Evolutionary conservation across 2,797 vertebrate species (phyloP).

Genomic region (Huso huso): DNA sequence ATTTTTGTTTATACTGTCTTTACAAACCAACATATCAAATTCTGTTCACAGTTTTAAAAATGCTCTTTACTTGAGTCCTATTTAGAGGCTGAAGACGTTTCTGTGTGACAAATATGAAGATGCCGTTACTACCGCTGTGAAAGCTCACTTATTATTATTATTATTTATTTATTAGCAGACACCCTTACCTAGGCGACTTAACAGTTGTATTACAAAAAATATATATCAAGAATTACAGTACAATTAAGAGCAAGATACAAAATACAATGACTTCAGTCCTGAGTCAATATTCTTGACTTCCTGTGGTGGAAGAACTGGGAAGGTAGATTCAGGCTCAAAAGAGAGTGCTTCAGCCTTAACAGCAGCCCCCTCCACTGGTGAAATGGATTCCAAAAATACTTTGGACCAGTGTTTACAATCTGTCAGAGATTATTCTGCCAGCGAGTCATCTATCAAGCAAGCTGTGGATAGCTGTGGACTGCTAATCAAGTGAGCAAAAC

Average conservation of each 20-base stretch:
- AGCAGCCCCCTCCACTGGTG: not conserved
- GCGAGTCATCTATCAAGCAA: not conserved
- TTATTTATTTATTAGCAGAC: no score
- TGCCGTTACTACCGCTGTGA: slow-evolving; percentile 36
- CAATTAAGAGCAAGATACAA: no score
- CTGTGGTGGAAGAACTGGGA: not conserved
- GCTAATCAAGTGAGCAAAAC: not conserved
- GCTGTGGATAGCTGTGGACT: not conserved
- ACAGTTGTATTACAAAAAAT: no score
- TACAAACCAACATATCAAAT: no score
- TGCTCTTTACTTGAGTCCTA: not conserved
- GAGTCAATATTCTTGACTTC: slow-evolving; percentile 11
- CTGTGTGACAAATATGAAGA: slow-evolving; percentile 43
- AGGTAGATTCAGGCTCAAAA: not conserved
- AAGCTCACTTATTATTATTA: slow-evolving; percentile 20
- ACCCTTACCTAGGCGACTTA: no score
- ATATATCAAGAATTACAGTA: no score
- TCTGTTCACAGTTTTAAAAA: no score
- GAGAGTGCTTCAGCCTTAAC: not conserved
- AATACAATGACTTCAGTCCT: no score
- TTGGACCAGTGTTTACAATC: not conserved
- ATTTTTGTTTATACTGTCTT: no score
- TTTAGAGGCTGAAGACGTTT: slow-evolving; percentile 30
- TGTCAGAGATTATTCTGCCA: not conserved
- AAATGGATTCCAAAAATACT: not conserved